A percentile compares a stretch with the other conserved stretches of the same genome.
These are phyloP conservation scores for Aepyceros melampus DNA, from an alignment of 2,113 vertebrate genomes.

Conservation along the genomic window DNA sequence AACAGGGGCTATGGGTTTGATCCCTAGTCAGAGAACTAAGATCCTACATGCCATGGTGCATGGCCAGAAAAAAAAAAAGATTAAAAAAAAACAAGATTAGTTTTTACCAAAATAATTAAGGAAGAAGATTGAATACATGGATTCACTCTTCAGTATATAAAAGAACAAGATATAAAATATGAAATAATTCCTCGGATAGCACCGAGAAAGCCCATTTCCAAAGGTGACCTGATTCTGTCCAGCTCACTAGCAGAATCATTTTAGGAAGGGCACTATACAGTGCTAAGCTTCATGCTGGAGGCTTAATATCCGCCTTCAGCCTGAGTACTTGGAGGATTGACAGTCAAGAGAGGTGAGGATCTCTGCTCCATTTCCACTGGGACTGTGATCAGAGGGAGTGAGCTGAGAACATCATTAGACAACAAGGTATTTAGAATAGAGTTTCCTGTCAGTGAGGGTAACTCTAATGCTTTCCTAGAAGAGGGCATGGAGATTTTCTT, in stretches of 20 bases:
- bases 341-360: neutral
- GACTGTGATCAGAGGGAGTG: neutral
- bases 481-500: neutral
- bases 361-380: neutral
- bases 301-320: neutral
- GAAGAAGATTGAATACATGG: neutral
- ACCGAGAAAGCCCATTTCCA: neutral
- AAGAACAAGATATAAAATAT: neutral
- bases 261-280: neutral
- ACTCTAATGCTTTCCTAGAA: neutral
- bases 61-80: neutral
- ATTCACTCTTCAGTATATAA: neutral
- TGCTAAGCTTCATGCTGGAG: neutral
- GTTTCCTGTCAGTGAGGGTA: neutral
- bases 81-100: neutral
- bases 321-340: neutral
- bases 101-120: conserved; percentile 1
- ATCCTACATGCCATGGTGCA: neutral
- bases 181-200: neutral
- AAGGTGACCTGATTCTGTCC: neutral
- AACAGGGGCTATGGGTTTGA: neutral
- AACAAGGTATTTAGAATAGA: neutral
- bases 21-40: neutral
- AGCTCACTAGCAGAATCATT: neutral
- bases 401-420: neutral